Evolutionary conservation across 2,797 vertebrate genomes (phyloP), one percentile per base, ranked within the genome.

Genomic region (Pelochelys cantorii): DNA sequence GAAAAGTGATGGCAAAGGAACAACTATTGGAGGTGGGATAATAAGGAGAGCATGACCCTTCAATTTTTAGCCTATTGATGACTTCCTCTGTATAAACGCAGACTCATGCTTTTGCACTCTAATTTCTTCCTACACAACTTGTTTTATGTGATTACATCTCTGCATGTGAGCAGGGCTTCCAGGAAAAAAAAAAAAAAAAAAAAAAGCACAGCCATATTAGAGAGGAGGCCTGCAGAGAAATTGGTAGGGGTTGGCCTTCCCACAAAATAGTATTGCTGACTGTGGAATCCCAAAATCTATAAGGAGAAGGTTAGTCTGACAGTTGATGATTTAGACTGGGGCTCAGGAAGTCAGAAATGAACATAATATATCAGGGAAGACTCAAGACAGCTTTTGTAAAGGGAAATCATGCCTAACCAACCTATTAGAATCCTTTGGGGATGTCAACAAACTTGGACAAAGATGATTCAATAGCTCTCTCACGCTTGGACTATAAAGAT

Each of bases 241-340:
- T 13, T 84, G 83, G 79, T 48, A 93, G 81, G 54, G 81, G 84
- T 74, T 56, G 60, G 83, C 85, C 82, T 79, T 85, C 78, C 91
- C 11, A 53, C 48, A 48, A 78, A 56, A 77, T 54, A 88, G 60
- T 34, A 74, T 34, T 62, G 82, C 42, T 10, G 77, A 10, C 56
- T 88, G 74, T 0, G 0, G 37, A 31, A 90, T 53, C 80, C 65
- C 55, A 81, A 53, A 7, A 88, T 25, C 34, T 75, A 55, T 56
- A 56, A 23, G 55, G 12, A 62, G 13, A n/a, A 65, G 29, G 29
- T 65, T 15, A 65, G 60, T 65, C 14, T n/a, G 31, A 31, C n/a
- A 31, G 60, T n/a, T 65, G 60, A 65, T 65, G 29, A 14, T 65
- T 62, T 65, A 9, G 25, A 65, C 60, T 17, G 29, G 29, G 60